These are phyloP conservation scores for Otolemur garnettii DNA, from an alignment of 2,113 vertebrate genomes.

Conservation along the genomic window DNA sequence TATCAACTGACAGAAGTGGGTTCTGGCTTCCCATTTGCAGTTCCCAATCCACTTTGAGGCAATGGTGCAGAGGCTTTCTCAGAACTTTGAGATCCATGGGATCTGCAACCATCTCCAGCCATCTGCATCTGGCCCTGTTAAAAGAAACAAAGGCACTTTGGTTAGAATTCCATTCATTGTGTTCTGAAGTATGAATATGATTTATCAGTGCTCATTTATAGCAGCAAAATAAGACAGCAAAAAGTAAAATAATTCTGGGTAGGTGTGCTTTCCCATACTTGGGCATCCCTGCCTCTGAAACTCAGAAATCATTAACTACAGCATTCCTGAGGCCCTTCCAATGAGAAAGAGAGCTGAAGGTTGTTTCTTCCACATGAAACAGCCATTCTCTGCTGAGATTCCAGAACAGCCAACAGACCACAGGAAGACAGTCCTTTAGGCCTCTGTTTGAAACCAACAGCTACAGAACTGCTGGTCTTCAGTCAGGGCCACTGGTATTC, in stretches of 20 bases:
- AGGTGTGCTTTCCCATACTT: neutral
- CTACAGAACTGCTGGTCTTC: slow-evolving; percentile 89
- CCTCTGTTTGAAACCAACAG: slow-evolving; percentile 90
- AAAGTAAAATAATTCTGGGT: neutral
- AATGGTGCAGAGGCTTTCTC: neutral
- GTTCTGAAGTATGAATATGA: neutral
- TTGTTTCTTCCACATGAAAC: slow-evolving; percentile 90
- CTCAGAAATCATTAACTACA: neutral
- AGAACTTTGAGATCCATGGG: slow-evolving; percentile 26
- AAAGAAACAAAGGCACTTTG: slow-evolving; percentile 16
- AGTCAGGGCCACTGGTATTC: slow-evolving; percentile 86
- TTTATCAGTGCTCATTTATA: neutral
- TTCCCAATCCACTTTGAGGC: slow-evolving; percentile 30
- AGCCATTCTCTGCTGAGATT: slow-evolving; percentile 80
- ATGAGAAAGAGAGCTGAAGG: neutral
- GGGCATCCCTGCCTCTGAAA: neutral
- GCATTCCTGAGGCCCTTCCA: neutral
- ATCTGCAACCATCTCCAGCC: slow-evolving; percentile 35
- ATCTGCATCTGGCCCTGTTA: slow-evolving; percentile 78
- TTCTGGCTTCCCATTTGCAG: slow-evolving; percentile 87
- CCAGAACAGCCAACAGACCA: slow-evolving; percentile 87
- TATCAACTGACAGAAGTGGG: slow-evolving; percentile 80
- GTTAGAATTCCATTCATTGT: slow-evolving; percentile 3
- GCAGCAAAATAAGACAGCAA: neutral
- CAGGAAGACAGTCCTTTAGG: slow-evolving; percentile 86